A percentile compares a stretch with the other conserved stretches of the same genome.
These are phyloP conservation scores for Eupsittula cactorum DNA, from an alignment of 2,113 vertebrate genomes.

Conservation along the genomic window DNA sequence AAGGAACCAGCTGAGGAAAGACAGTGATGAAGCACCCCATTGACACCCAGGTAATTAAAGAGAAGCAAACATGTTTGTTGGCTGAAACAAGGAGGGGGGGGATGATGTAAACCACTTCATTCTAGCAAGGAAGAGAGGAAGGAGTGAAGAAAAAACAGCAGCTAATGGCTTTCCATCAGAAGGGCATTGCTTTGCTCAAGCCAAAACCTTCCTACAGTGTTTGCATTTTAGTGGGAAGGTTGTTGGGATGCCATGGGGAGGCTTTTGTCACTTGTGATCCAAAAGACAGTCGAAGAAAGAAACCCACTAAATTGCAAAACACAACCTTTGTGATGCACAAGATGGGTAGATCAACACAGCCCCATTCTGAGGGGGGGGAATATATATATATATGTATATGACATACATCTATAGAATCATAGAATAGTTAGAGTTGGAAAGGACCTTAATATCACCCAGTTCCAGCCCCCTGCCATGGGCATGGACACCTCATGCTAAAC, in stretches of 20 bases:
- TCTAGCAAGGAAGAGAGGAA: not conserved
- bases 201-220: not conserved
- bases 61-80: too few species aligned
- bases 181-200: not conserved
- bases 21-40: too few species aligned
- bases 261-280: not conserved
- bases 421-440: not conserved
- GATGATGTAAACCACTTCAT: constrained; percentile 31
- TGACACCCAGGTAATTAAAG: too few species aligned
- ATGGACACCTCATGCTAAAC: not conserved
- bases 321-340: not conserved
- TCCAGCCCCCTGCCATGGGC: not conserved
- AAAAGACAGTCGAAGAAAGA: not conserved
- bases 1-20: too few species aligned
- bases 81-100: not conserved
- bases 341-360: not conserved
- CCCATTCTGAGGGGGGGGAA: not conserved
- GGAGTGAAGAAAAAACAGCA: not conserved
- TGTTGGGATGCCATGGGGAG: not conserved
- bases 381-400: not conserved
- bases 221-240: not conserved
- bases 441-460: not conserved
- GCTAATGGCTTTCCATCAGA: constrained; percentile 10
- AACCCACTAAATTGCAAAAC: not conserved
- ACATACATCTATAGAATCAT: not conserved